Percentiles rank a stretch among this genome's conserved stretches.
Evolutionary conservation across 2,113 vertebrate genomes (phyloP).

Genomic region (Mungos mungo): DNA sequence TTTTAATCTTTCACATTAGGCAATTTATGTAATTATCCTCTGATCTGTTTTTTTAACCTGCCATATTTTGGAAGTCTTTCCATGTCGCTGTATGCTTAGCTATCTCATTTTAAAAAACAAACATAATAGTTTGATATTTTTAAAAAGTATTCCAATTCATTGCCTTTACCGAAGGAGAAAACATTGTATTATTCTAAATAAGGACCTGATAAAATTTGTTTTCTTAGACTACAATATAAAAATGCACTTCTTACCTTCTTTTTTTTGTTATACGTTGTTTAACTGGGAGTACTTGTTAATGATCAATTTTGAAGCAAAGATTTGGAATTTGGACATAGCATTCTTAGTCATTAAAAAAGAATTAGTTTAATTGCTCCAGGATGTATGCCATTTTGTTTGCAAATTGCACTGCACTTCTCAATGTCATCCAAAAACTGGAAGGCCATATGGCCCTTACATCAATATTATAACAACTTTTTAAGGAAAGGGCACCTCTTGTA

Average conservation of each 20-base stretch:
- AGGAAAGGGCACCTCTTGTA: not conserved
- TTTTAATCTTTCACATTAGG: not conserved
- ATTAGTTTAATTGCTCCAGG: conserved; percentile 51
- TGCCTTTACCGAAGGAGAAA: not conserved
- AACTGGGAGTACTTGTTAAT: not conserved
- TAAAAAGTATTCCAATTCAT: not conserved
- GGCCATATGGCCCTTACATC: not conserved
- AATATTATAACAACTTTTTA: not conserved
- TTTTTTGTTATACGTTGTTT: not conserved
- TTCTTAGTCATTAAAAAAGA: conserved; percentile 47
- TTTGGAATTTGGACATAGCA: not conserved
- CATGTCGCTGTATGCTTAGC: not conserved
- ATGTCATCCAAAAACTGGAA: conserved; percentile 42
- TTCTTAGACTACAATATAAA: not conserved
- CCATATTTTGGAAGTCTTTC: not conserved
- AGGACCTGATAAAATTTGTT: not conserved
- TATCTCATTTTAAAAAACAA: not conserved
- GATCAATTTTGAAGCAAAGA: not conserved
- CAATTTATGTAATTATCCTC: not conserved
- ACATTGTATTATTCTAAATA: not conserved
- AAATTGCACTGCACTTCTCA: conserved; percentile 27
- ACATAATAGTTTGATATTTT: not conserved
- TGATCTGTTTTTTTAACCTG: not conserved
- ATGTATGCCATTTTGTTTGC: conserved; percentile 39
- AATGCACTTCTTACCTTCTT: not conserved